Percentiles rank a stretch among this genome's conserved stretches.
Conservation (phyloP, 92 coral and sea anemone genomes). For the Diadumene lineata region DNA sequence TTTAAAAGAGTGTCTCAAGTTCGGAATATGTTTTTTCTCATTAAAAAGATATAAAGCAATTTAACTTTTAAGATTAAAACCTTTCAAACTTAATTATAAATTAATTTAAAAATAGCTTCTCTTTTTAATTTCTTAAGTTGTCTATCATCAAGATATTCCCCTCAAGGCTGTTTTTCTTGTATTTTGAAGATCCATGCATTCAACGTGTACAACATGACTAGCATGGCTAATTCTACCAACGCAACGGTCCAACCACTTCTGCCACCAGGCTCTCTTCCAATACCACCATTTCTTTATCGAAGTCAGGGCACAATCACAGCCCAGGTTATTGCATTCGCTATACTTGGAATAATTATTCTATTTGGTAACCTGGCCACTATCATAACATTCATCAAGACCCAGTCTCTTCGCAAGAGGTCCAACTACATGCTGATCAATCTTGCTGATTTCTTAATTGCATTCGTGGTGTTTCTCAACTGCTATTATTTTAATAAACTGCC, state of each 20-base stretch:
- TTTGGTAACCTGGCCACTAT: constrained; percentile 17
- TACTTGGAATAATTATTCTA: constrained; percentile 6
- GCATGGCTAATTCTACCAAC: neutral
- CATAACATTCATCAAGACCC: constrained; percentile 4
- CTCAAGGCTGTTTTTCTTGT: no score
- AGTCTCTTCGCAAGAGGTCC: constrained; percentile 2
- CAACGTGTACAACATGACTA: neutral
- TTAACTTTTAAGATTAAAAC: no score
- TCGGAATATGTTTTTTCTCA: no score
- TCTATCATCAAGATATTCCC: no score
- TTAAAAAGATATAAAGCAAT: no score
- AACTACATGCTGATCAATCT: constrained; percentile 15
- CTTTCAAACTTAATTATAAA: no score
- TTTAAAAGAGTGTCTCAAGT: no score
- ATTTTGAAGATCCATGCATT: no score
- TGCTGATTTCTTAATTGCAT: constrained; percentile 11
- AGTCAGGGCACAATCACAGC: constrained; percentile 13
- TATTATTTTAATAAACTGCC: neutral
- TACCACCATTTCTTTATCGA: neutral
- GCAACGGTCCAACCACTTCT: neutral
- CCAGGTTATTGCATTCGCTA: constrained; percentile 5
- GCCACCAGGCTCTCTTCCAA: neutral
- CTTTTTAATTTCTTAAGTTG: no score
- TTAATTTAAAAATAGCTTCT: no score
- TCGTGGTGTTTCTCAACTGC: neutral